These are phyloP conservation scores for Aplysia californica DNA, from an alignment of 1,140 invertebrate genomes.

Conservation along the genomic window DNA sequence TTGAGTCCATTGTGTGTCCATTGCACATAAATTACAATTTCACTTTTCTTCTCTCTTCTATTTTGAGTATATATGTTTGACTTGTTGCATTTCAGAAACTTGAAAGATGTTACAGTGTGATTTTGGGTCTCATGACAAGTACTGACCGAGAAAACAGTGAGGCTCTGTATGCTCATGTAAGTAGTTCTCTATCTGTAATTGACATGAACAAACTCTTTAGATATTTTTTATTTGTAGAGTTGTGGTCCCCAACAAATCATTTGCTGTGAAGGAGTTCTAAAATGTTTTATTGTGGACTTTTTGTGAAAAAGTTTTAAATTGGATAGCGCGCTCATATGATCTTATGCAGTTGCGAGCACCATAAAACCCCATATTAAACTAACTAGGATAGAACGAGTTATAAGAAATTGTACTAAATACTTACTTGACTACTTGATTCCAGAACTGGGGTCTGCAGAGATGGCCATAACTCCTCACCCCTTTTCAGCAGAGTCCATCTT, in stretches of 20 bases:
- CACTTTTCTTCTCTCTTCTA: neutral
- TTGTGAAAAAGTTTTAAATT: neutral
- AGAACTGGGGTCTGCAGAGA: no score
- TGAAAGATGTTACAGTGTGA: conserved; percentile 81
- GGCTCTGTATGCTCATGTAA: conserved; percentile 78
- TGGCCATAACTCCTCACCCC: no score
- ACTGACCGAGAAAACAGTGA: conserved; percentile 95
- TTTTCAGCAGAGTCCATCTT: no score
- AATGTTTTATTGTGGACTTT: neutral
- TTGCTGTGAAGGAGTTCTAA: neutral
- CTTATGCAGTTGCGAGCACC: no score
- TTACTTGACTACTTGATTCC: no score
- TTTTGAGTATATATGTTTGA: conserved; percentile 37
- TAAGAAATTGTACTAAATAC: no score
- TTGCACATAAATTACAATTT: neutral
- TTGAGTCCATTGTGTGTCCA: neutral
- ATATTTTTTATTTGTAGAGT: neutral
- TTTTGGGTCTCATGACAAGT: conserved; percentile 82
- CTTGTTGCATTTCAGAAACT: conserved; percentile 88
- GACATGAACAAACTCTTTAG: neutral
- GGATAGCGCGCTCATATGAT: no score
- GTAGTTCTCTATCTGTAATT: conserved; percentile 8
- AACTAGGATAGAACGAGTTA: no score
- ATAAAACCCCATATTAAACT: no score
- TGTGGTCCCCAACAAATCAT: neutral